These are phyloP conservation scores for Arctocebus calabarensis DNA, from an alignment of 2,797 vertebrate genomes.

Conservation along the genomic window DNA sequence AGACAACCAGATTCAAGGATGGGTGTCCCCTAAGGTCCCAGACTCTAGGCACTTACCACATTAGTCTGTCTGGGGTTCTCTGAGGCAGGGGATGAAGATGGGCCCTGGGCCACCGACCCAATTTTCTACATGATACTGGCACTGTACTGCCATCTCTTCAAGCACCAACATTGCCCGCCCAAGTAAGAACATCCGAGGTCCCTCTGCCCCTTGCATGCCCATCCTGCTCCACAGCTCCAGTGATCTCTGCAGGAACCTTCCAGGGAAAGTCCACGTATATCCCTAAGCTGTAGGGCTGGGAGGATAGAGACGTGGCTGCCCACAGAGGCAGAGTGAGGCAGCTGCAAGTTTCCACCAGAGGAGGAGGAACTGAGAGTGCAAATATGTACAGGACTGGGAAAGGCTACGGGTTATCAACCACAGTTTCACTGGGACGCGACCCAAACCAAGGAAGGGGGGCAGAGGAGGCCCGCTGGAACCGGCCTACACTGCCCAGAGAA, in stretches of 20 bases:
- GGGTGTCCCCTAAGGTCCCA: neutral
- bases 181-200: neutral
- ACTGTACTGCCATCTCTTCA: neutral
- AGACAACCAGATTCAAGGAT: neutral
- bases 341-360: neutral
- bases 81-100: neutral
- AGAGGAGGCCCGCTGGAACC: neutral
- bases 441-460: slow-evolving; percentile 34
- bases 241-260: neutral
- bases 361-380: slow-evolving; percentile 36
- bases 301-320: neutral
- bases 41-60: neutral
- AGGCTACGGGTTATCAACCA: slow-evolving; percentile 72
- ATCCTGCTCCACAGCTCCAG: neutral
- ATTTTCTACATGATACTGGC: neutral
- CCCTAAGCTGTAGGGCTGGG: neutral
- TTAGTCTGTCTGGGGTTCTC: neutral
- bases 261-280: neutral
- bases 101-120: neutral
- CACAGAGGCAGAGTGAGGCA: neutral
- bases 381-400: slow-evolving; percentile 54
- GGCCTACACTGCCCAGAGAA: neutral
- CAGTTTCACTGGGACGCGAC: slow-evolving; percentile 81
- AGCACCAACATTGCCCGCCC: neutral
- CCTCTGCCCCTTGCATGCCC: neutral